phyloP scores from a whole-genome alignment of 2,797 vertebrate species.

The Geotria australis region DNA sequence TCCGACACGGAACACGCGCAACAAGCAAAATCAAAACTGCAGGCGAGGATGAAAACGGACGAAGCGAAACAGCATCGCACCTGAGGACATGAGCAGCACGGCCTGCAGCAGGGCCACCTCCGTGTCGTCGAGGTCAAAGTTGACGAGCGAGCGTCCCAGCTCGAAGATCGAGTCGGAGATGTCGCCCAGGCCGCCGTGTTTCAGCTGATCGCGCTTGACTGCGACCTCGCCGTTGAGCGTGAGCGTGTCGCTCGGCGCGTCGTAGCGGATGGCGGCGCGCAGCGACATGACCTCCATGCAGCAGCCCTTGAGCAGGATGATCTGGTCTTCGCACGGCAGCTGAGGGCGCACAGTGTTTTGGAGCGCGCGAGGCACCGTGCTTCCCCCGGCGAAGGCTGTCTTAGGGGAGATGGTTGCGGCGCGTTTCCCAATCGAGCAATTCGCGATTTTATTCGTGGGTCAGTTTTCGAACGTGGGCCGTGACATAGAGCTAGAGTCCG shows the following conservation, averaged over 20 bases:
- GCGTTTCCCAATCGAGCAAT: too few relatives aligned
- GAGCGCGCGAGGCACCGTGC: too few relatives aligned
- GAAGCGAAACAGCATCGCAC: slow-evolving; percentile 10
- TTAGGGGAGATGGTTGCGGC: too few relatives aligned
- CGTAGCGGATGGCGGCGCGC: slow-evolving; percentile 56
- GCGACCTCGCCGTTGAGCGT: slow-evolving; percentile 75
- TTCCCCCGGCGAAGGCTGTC: too few relatives aligned
- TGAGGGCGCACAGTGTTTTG: too few relatives aligned
- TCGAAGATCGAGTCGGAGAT: slow-evolving; percentile 79
- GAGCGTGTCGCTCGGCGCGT: slow-evolving; percentile 58
- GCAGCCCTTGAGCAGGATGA: slow-evolving; percentile 75
- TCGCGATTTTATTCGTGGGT: too few relatives aligned
- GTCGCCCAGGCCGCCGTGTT: slow-evolving; percentile 55
- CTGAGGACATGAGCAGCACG: slow-evolving; percentile 74
- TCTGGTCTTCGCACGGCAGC: slow-evolving; percentile 60
- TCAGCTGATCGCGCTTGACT: slow-evolving; percentile 57
- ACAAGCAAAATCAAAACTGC: too few relatives aligned
- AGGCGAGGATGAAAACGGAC: too few relatives aligned
- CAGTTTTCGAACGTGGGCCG: too few relatives aligned
- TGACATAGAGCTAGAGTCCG: too few relatives aligned
- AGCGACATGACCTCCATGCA: slow-evolving; percentile 91
- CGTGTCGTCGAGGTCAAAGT: slow-evolving; percentile 68
- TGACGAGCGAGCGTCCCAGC: slow-evolving; percentile 57
- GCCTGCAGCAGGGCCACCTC: slow-evolving; percentile 70
- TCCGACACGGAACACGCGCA: too few relatives aligned